phyloP scores from a whole-genome alignment of 2,888 invertebrate genomes.

The Mamestra brassicae region DNA sequence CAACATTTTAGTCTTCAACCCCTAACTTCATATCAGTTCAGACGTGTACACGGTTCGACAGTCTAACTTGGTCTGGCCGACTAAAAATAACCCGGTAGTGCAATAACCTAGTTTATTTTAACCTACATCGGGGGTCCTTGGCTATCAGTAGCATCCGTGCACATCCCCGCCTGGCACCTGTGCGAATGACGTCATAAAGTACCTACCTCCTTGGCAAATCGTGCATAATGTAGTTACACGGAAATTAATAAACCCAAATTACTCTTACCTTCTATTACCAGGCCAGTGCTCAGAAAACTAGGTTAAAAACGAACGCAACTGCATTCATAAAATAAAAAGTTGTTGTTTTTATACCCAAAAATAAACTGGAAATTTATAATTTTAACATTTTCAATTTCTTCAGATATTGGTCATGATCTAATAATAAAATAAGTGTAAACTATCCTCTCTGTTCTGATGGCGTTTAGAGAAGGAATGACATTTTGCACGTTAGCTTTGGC shows the following conservation, averaged over 20 bases:
- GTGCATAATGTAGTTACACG: conserved; percentile 80
- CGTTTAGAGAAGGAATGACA: conserved; percentile 27
- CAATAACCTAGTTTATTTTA: conserved; percentile 90
- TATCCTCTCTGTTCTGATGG: conserved; percentile 39
- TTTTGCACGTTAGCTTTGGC: conserved; percentile 9
- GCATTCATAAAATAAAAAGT: conserved; percentile 62
- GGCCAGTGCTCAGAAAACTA: conserved; percentile 79
- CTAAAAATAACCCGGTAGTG: conserved; percentile 84
- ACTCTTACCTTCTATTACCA: conserved; percentile 82
- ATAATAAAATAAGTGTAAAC: conserved; percentile 27
- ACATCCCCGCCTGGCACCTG: conserved; percentile 88
- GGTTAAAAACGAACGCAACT: conserved; percentile 78
- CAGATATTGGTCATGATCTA: conserved; percentile 52
- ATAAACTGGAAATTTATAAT: conserved; percentile 56
- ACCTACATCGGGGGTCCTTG: conserved; percentile 88
- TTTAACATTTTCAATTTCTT: conserved; percentile 59
- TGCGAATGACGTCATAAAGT: conserved; percentile 84
- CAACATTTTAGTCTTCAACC: conserved; percentile 72
- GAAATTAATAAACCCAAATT: conserved; percentile 87
- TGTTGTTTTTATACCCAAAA: conserved; percentile 32
- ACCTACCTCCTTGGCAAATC: conserved; percentile 79
- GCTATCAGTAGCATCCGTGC: conserved; percentile 85
- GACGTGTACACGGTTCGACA: conserved; percentile 76
- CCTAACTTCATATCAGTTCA: conserved; percentile 60
- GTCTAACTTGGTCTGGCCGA: conserved; percentile 79